Percentiles rank a stretch among this genome's conserved stretches.
phyloP scores from a whole-genome alignment of 2,888 invertebrate species.

The Lapara coniferarum region DNA sequence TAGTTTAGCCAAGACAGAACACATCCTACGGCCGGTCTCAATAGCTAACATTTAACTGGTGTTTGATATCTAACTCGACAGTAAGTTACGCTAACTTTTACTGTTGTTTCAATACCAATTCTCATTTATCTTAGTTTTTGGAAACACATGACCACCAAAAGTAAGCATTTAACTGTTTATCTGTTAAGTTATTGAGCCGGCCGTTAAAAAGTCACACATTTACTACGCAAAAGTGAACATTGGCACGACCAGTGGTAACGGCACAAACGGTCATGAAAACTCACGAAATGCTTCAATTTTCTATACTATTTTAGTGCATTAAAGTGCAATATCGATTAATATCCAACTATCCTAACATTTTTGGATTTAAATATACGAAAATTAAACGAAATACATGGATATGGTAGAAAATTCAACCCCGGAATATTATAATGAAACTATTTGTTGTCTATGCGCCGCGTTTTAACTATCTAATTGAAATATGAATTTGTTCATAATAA shows the following conservation, averaged over 20 bases:
- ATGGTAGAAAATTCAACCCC: slow-evolving; percentile 47
- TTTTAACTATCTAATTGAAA: slow-evolving; percentile 9
- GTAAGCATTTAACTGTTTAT: too few species aligned
- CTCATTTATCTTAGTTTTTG: too few species aligned
- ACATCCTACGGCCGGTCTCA: slow-evolving; percentile 32
- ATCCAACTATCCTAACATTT: slow-evolving; percentile 59
- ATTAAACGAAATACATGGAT: slow-evolving; percentile 41
- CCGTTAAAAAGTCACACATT: slow-evolving; percentile 40
- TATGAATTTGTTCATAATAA: slow-evolving; percentile 31
- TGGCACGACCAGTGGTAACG: slow-evolving; percentile 44
- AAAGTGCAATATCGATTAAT: slow-evolving; percentile 59
- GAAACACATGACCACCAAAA: too few species aligned
- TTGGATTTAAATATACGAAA: slow-evolving; percentile 48
- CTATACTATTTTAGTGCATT: slow-evolving; percentile 63
- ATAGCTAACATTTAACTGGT: too few species aligned
- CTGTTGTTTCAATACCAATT: too few species aligned
- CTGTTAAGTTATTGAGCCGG: too few species aligned
- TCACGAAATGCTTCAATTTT: slow-evolving; percentile 45
- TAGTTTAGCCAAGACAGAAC: slow-evolving; percentile 44
- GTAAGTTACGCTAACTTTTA: too few species aligned
- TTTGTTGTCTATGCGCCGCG: slow-evolving; percentile 18
- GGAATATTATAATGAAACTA: slow-evolving; percentile 38
- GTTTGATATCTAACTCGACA: too few species aligned
- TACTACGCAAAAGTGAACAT: slow-evolving; percentile 38
- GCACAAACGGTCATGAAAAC: slow-evolving; percentile 28